A percentile compares a stretch with the other conserved stretches of the same genome.
These are phyloP conservation scores for Oreochromis tanganicae DNA, from an alignment of 2,113 vertebrate species.

Conservation along the genomic window DNA sequence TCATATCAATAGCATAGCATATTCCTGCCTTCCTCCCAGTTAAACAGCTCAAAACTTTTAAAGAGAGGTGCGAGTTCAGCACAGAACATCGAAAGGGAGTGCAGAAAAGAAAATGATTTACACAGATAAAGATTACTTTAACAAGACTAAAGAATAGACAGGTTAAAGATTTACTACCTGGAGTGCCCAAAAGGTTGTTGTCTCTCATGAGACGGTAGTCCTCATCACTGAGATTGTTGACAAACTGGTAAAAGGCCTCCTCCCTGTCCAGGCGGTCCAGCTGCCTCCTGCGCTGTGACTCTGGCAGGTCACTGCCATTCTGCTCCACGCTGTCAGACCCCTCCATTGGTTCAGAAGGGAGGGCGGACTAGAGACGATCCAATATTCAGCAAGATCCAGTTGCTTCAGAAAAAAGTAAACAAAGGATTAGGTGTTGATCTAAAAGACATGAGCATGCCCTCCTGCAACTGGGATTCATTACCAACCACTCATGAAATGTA, in stretches of 20 bases:
- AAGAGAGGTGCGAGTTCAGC: background rate
- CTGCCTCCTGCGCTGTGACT: slow-evolving; percentile 89
- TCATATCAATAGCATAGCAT: background rate
- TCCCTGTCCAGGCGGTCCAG: slow-evolving; percentile 90
- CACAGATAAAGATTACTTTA: background rate
- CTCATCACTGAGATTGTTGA: slow-evolving; percentile 96
- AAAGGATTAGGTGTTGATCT: background rate
- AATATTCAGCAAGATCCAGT: slow-evolving; percentile 32
- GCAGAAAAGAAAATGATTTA: background rate
- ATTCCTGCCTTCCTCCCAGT: background rate
- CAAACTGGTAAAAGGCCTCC: slow-evolving; percentile 98
- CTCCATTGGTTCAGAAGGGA: slow-evolving; percentile 79
- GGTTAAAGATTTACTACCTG: slow-evolving; percentile 73
- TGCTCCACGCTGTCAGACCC: slow-evolving; percentile 88
- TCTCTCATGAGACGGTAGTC: slow-evolving; percentile 99
- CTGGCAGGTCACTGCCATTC: slow-evolving; percentile 83
- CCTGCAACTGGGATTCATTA: background rate
- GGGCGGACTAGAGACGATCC: slow-evolving; percentile 10
- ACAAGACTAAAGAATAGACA: background rate
- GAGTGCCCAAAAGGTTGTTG: slow-evolving; percentile 95
- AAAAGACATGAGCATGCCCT: background rate
- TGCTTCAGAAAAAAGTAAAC: background rate
- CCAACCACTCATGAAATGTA: background rate
- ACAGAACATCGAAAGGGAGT: background rate
- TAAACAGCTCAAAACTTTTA: background rate